A percentile compares a stretch with the other conserved stretches of the same genome.
These are phyloP conservation scores for Patella ulyssiponensis DNA, from an alignment of 2,888 invertebrate species.

Conservation along the genomic window DNA sequence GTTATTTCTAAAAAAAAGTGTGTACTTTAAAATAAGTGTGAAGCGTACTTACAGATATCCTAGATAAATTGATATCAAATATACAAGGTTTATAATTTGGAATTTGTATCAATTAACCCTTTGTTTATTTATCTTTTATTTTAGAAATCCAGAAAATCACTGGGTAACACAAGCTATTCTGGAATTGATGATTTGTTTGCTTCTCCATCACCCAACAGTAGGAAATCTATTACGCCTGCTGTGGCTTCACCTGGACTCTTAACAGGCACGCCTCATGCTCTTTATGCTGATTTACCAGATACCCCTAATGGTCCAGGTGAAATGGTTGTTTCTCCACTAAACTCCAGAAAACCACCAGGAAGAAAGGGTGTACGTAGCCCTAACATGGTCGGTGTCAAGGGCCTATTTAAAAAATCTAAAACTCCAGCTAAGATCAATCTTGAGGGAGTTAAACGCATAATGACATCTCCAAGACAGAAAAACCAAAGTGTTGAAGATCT, in stretches of 20 bases:
- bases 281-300: conserved; percentile 67
- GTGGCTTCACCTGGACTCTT: conserved; percentile 23
- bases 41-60: too few relatives aligned
- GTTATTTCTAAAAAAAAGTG: too few relatives aligned
- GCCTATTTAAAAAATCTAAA: conserved; percentile 38
- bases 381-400: conserved; percentile 51
- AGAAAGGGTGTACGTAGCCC: conserved; percentile 41
- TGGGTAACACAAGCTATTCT: conserved; percentile 41
- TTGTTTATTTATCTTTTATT: neutral
- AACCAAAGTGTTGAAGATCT: neutral
- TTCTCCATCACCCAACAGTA: conserved; percentile 42
- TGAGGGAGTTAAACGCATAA: conserved; percentile 30
- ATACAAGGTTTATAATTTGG: too few relatives aligned
- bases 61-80: too few relatives aligned
- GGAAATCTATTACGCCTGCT: conserved; percentile 27
- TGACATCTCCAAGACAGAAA: conserved; percentile 30
- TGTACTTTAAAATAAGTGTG: too few relatives aligned
- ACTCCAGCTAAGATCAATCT: conserved; percentile 19
- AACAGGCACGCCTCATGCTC: conserved; percentile 41
- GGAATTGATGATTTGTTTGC: conserved; percentile 49
- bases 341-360: conserved; percentile 35
- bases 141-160: conserved; percentile 25
- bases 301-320: conserved; percentile 69
- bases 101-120: neutral
- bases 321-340: conserved; percentile 70